Evolutionary conservation across 2,113 vertebrate species (phyloP).

Genomic region (Epinephelus lanceolatus): DNA sequence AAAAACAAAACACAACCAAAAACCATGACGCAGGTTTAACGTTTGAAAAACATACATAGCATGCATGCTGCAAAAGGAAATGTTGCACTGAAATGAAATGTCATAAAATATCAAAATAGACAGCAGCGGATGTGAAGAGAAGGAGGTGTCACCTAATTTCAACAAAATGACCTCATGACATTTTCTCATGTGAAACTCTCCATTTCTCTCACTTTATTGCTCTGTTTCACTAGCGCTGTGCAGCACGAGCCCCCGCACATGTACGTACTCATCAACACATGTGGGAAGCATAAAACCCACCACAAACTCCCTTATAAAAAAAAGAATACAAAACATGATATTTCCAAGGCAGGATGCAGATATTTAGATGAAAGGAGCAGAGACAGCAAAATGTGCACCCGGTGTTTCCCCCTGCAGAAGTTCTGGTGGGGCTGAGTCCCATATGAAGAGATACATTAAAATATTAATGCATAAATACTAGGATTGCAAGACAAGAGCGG

Average conservation of each 20-base stretch:
- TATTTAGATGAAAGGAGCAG: conserved; percentile 63
- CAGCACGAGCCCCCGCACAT: background rate
- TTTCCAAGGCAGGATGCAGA: conserved; percentile 61
- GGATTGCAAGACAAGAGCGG: no score
- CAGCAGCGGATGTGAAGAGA: background rate
- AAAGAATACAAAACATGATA: conserved; percentile 35
- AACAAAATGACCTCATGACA: conserved; percentile 14
- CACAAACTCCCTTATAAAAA: conserved; percentile 8
- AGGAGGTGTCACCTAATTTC: background rate
- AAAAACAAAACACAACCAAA: background rate
- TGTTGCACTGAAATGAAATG: background rate
- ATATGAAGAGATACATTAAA: background rate
- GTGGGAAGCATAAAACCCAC: conserved; percentile 25
- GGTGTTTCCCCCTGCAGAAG: conserved; percentile 66
- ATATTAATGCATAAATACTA: background rate
- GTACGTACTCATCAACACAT: background rate
- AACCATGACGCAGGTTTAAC: background rate
- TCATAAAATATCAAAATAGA: background rate
- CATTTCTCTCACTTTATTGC: background rate
- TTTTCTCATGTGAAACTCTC: conserved; percentile 28
- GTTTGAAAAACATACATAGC: background rate
- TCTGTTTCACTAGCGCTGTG: background rate
- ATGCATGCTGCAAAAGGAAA: background rate
- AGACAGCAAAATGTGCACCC: conserved; percentile 16
- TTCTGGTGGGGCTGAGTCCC: conserved; percentile 4